Evolutionary conservation across 2,113 vertebrate species (phyloP).

Genomic region (Fukomys damarensis): DNA sequence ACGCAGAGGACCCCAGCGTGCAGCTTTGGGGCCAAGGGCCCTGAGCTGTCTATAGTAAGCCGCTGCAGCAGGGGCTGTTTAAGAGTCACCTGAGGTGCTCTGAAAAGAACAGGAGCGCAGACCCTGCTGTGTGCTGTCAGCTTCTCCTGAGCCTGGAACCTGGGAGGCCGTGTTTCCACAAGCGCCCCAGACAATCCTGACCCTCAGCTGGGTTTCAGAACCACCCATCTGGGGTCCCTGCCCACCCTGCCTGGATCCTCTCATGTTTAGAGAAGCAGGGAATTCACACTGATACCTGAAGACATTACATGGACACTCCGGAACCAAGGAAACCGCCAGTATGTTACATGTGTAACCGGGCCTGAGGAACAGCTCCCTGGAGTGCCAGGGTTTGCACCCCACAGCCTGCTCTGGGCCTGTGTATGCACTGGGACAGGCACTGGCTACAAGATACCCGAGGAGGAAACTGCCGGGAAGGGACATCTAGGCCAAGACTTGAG

Average conservation of each 20-base stretch:
- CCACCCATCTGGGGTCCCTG: not conserved
- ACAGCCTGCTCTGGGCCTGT: not conserved
- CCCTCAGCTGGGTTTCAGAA: not conserved
- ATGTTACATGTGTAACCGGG: not conserved
- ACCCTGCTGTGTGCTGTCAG: accelerated
- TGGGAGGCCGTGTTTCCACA: not conserved
- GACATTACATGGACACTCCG: accelerated
- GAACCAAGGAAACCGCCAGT: no score
- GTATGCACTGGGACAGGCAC: not conserved
- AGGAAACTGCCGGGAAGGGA: not conserved
- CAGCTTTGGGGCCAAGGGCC: no score
- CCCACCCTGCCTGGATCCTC: not conserved
- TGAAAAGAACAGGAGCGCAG: not conserved
- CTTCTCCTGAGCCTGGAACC: not conserved
- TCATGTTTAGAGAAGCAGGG: not conserved
- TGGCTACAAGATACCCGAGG: no score
- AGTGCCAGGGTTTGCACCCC: no score
- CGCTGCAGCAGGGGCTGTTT: not conserved
- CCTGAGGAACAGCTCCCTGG: not conserved
- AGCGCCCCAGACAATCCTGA: not conserved
- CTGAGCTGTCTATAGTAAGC: accelerated
- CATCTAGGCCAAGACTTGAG: no score
- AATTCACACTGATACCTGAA: not conserved
- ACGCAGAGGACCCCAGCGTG: accelerated
- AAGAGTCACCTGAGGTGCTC: not conserved